Evolutionary conservation across 2,797 vertebrate genomes (phyloP).

Genomic region (Sebastolobus alascanus): DNA sequence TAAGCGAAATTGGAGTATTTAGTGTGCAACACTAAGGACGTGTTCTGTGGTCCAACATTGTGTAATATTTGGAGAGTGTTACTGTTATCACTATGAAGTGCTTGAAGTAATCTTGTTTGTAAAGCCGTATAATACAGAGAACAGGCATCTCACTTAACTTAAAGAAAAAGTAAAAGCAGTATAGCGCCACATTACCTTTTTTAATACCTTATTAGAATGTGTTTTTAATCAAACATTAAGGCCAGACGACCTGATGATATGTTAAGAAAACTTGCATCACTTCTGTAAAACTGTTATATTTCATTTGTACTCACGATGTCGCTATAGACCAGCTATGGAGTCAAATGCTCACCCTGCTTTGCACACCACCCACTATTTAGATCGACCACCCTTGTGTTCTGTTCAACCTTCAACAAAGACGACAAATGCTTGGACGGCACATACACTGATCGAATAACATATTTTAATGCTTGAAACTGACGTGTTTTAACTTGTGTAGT

Average conservation of each 20-base stretch:
- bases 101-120: not conserved
- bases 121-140: too few species aligned
- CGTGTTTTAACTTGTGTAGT: rapidly evolving
- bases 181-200: too few species aligned
- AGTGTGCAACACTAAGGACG: not conserved
- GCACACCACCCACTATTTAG: conserved; percentile 30
- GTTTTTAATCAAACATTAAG: not conserved
- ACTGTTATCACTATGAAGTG: not conserved
- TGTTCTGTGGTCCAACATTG: not conserved
- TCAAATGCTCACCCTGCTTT: not conserved
- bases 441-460: rapidly evolving
- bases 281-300: not conserved
- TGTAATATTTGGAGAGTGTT: too few species aligned
- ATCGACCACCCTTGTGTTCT: not conserved
- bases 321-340: conserved; percentile 54
- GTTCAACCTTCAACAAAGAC: not conserved
- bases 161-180: too few species aligned
- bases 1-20: not conserved
- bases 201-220: not conserved
- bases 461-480: not conserved
- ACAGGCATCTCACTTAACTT: too few species aligned
- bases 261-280: too few species aligned
- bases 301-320: conserved; percentile 60
- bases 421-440: not conserved
- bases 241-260: not conserved